A percentile compares a stretch with the other conserved stretches of the same genome.
Conservation (phyloP, 2,888 invertebrate species). For the Oithona nana region DNA sequence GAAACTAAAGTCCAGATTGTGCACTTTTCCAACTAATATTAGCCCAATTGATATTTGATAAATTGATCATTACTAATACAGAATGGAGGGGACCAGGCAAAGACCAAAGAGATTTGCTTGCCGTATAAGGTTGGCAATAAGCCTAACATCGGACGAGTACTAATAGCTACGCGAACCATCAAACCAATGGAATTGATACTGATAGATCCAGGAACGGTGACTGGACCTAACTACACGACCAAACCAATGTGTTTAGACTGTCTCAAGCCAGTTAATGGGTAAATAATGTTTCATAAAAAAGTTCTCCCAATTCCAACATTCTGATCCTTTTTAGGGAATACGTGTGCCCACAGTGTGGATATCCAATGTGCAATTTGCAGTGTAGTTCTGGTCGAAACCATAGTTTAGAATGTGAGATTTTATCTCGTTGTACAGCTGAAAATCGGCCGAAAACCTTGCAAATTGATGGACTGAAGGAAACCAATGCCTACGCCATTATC, state of each 20-base stretch:
- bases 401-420: neutral
- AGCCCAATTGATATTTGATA: too few relatives aligned
- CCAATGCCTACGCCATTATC: slow-evolving; percentile 7
- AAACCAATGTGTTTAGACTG: slow-evolving; percentile 12
- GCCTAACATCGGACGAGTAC: slow-evolving; percentile 4
- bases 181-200: slow-evolving; percentile 9
- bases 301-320: neutral
- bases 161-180: slow-evolving; percentile 8
- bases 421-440: neutral
- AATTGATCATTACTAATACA: too few relatives aligned
- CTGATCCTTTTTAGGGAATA: neutral
- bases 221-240: slow-evolving; percentile 11
- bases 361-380: neutral
- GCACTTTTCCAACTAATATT: too few relatives aligned
- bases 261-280: neutral
- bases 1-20: too few relatives aligned
- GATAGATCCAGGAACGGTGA: slow-evolving; percentile 15
- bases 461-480: neutral
- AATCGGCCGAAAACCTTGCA: neutral
- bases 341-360: neutral
- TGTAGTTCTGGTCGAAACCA: neutral
- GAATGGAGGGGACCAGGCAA: too few relatives aligned
- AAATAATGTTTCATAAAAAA: neutral
- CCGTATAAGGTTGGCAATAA: neutral
- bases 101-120: neutral